These are phyloP conservation scores for Leptestheria dahalacensis DNA, from an alignment of 1,140 invertebrate genomes.

Conservation along the genomic window DNA sequence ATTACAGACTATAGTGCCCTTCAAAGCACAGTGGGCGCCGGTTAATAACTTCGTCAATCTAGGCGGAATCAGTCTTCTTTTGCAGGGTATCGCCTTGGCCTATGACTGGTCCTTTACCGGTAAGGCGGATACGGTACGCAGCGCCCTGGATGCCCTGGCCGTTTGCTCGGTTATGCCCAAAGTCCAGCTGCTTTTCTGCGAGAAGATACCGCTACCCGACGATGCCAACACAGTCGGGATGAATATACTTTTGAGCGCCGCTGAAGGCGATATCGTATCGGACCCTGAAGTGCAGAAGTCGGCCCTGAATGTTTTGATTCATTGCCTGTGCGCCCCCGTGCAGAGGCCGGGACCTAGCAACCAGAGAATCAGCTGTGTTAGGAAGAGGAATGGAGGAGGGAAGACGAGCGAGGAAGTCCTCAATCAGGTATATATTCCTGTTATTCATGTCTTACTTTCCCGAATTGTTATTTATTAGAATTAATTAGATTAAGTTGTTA, in stretches of 20 bases:
- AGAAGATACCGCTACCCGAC: slow-evolving; percentile 58
- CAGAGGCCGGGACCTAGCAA: slow-evolving; percentile 42
- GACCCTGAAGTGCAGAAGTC: slow-evolving; percentile 84
- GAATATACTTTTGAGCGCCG: slow-evolving; percentile 55
- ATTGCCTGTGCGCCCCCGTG: slow-evolving; percentile 83
- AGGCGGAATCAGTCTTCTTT: slow-evolving; percentile 63
- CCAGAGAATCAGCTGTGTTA: neutral
- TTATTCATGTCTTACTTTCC: too few species aligned
- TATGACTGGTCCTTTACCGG: slow-evolving; percentile 85
- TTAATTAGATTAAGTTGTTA: too few species aligned
- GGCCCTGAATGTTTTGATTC: slow-evolving; percentile 71
- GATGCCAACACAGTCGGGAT: slow-evolving; percentile 52
- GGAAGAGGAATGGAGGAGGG: neutral
- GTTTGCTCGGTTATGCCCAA: slow-evolving; percentile 80
- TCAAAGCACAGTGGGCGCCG: slow-evolving; percentile 63
- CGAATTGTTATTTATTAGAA: too few species aligned
- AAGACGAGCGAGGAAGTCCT: slow-evolving; percentile 13
- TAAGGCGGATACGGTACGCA: slow-evolving; percentile 35
- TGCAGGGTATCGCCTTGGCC: slow-evolving; percentile 74
- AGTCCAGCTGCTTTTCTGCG: slow-evolving; percentile 63
- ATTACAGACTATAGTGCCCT: slow-evolving; percentile 57
- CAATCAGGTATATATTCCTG: slow-evolving; percentile 11
- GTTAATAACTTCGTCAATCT: slow-evolving; percentile 71
- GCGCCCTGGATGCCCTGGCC: slow-evolving; percentile 53
- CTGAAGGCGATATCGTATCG: slow-evolving; percentile 73